Conservation (phyloP, 2,113 vertebrate species). For the Charina bottae region DNA sequence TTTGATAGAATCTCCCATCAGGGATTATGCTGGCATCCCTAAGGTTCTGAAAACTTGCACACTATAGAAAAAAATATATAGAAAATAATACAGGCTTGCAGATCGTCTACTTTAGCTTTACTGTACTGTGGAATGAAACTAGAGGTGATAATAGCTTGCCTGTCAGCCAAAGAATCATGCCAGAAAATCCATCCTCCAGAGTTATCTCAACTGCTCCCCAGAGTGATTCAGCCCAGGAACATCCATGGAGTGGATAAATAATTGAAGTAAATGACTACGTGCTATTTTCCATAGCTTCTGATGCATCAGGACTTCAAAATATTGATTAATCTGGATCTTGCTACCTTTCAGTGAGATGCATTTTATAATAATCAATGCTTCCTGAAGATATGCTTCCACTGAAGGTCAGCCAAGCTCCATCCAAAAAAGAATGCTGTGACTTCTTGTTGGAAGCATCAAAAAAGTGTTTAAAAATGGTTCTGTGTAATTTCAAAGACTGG, state of each 20-base stretch:
- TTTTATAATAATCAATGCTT: not conserved
- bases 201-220: not conserved
- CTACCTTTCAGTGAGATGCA: not conserved
- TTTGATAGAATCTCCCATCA: not conserved
- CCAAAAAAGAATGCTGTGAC: not conserved
- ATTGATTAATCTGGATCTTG: not conserved
- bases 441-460: not conserved
- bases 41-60: not conserved
- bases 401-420: not conserved
- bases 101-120: not conserved
- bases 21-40: not conserved
- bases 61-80: not conserved
- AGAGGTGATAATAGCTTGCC: not conserved
- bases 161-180: not conserved
- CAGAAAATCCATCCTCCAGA: not conserved
- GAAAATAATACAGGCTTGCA: not conserved
- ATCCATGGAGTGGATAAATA: not conserved
- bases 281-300: not conserved
- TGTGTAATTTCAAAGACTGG: not conserved
- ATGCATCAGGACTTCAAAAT: not conserved
- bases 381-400: not conserved
- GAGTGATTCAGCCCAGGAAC: not conserved
- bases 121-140: not conserved
- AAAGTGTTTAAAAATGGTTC: not conserved
- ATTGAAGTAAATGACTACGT: not conserved